Conservation (phyloP, 2,797 vertebrate species). For the Atherinosoma microstoma region DNA sequence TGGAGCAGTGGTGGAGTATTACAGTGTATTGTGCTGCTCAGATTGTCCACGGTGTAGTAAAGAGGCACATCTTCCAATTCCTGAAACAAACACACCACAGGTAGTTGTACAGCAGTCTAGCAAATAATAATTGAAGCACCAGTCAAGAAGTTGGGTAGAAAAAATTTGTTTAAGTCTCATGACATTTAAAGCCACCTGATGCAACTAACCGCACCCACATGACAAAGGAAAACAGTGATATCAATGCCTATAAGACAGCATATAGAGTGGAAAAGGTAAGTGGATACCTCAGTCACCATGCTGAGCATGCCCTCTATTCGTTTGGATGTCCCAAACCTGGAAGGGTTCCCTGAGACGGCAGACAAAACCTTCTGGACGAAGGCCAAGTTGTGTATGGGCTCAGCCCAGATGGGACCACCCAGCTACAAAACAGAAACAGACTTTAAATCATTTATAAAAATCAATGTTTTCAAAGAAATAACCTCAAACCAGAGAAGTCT, state of each 20-base stretch:
- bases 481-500: background rate
- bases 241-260: background rate
- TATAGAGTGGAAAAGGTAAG: background rate
- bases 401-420: constrained; percentile 91
- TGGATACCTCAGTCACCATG: constrained; percentile 88
- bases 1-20: constrained; percentile 84
- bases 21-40: constrained; percentile 90
- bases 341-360: constrained; percentile 83
- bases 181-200: background rate
- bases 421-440: constrained; percentile 74
- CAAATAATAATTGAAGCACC: background rate
- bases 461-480: background rate
- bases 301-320: constrained; percentile 91
- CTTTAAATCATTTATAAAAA: background rate
- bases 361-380: constrained; percentile 87
- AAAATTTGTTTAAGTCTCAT: background rate
- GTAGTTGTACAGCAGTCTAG: background rate
- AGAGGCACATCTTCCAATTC: constrained; percentile 90
- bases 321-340: constrained; percentile 87
- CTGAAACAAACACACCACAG: constrained; percentile 68
- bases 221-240: background rate
- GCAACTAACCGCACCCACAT: background rate
- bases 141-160: background rate
- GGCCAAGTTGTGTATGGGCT: constrained; percentile 85
- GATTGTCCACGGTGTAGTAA: constrained; percentile 89